Base-by-base conservation (phyloP, 2,888 invertebrate genomes). In the Euspilapteryx auroguttella region DNA sequence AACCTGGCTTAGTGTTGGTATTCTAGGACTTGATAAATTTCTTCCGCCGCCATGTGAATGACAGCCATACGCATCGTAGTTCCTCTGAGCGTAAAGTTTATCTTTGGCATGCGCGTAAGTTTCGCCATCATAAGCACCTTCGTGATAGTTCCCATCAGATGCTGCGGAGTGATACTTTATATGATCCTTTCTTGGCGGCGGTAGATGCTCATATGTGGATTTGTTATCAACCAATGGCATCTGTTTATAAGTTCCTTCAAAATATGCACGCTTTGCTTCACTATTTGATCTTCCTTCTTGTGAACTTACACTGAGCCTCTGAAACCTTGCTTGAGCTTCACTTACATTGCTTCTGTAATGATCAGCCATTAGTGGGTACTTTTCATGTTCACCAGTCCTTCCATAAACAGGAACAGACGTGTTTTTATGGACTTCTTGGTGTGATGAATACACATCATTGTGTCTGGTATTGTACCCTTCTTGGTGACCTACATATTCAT, bases 1-100 rank as follows among this genome's bases (percentile, higher is more conserved):
- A 31, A 68, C 65, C 44, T 73, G 73, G 41, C 71, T 71, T 27
- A 73, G 63, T 35, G 73, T 69, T 34, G 65, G 69, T 26, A 73
- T 45, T 47, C 66, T 55, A 30, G 71, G 56, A 40, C 53, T 65
- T 32, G 56, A 47, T 32, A 63, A 35, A 37, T 69, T 62, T 37
- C 58, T 62, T 37, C 58, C 49, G 35, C 47, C 55, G 21, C 52
- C 57, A 41, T 66, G 68, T 21, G 62, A 48, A 41, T 71, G 66
- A 43, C 69, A 71, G 36, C 56, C 62, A 41, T 66, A 75, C 21
- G 57, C 40, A 42, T 75, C 68, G 44, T 58, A 73, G 44, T 66
- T 66, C 35, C 61, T 51, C 41, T 62, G 62, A 29, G 50, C 52
- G 49, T 66, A 76, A 22, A 57, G 47, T 45, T 73, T 76, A 32